Percentiles rank a stretch among this genome's conserved stretches.
phyloP scores from a whole-genome alignment of 2,113 vertebrate genomes.

The Fulmarus glacialis region DNA sequence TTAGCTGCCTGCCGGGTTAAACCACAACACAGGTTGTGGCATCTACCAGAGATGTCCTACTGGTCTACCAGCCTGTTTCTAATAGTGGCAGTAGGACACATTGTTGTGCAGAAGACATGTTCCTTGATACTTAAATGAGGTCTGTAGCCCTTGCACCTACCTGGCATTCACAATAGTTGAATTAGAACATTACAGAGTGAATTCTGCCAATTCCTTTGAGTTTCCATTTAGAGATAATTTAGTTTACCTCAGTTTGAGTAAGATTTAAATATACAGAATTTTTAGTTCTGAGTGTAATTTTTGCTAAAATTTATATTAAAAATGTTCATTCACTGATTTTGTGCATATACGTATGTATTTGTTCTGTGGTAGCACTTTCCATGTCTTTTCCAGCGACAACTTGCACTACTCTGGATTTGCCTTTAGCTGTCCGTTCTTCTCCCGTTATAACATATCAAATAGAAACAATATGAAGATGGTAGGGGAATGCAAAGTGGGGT shows the following conservation, averaged over 20 bases:
- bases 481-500: background rate
- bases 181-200: background rate
- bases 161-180: background rate
- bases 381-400: background rate
- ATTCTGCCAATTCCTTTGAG: background rate
- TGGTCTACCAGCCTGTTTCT: background rate
- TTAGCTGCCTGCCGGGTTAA: too few species aligned
- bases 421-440: background rate
- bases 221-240: background rate
- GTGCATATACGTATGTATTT: background rate
- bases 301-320: background rate
- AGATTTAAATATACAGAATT: background rate
- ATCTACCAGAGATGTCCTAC: background rate
- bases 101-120: background rate
- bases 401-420: background rate
- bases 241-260: background rate
- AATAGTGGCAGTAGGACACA: background rate
- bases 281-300: background rate
- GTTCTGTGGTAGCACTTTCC: background rate
- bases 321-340: background rate
- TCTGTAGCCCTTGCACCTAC: background rate
- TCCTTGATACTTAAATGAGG: background rate
- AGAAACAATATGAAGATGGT: background rate
- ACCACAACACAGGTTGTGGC: too few species aligned
- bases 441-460: background rate